Evolutionary conservation across 2,888 invertebrate genomes (phyloP).

Genomic region (Ariolimax columbianus): DNA sequence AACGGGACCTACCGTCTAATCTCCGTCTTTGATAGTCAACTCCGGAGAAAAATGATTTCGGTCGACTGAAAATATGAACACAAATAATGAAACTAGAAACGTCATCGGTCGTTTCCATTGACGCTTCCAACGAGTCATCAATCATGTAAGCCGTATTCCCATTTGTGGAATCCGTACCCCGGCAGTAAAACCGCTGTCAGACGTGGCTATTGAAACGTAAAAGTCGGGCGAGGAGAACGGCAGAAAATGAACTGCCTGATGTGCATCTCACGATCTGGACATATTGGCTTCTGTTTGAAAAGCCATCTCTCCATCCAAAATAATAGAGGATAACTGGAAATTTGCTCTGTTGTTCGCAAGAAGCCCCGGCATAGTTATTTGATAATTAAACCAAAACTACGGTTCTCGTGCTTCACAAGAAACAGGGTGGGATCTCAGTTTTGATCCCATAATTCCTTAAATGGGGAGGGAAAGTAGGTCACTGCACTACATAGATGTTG

Average conservation of each 20-base stretch:
- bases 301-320: not conserved
- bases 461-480: too few relatives aligned
- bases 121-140: not conserved
- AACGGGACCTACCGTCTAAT: not conserved
- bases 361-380: not conserved
- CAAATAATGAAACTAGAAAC: slow-evolving; percentile 4
- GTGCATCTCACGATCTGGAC: not conserved
- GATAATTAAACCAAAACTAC: not conserved
- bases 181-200: not conserved
- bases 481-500: too few relatives aligned
- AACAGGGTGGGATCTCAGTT: too few relatives aligned
- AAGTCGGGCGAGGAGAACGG: not conserved
- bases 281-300: not conserved
- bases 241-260: slow-evolving; percentile 2
- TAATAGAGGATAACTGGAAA: not conserved
- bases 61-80: not conserved
- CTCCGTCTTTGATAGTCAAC: not conserved
- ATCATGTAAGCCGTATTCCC: not conserved
- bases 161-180: not conserved
- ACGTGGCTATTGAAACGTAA: slow-evolving; percentile 7
- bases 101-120: not conserved
- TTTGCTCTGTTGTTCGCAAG: not conserved
- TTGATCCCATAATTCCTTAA: too few relatives aligned
- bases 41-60: not conserved
- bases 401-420: not conserved